Conservation (phyloP, 2,888 invertebrate genomes). For the Lymantria dispar region DNA sequence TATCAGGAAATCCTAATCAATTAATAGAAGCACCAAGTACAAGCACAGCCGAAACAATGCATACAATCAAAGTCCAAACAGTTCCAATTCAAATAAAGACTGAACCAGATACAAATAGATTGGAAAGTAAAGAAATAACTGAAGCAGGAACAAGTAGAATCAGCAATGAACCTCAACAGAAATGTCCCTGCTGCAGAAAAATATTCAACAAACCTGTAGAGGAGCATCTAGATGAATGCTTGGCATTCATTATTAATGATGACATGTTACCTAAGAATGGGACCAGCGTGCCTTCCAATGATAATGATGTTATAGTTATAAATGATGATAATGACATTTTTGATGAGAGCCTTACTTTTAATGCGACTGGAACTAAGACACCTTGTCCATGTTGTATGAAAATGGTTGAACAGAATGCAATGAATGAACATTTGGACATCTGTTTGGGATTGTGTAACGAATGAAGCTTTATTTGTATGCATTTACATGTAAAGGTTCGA, state of each 20-base stretch:
- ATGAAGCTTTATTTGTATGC: background rate
- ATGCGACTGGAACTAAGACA: constrained; percentile 68
- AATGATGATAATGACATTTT: constrained; percentile 57
- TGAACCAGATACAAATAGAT: constrained; percentile 33
- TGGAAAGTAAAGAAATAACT: no score
- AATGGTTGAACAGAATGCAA: constrained; percentile 72
- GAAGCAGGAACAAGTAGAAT: constrained; percentile 15
- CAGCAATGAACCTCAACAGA: constrained; percentile 25
- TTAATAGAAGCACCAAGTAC: background rate
- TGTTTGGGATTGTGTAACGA: constrained; percentile 35
- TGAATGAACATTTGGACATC: constrained; percentile 83
- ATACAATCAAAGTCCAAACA: background rate
- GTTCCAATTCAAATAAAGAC: constrained; percentile 13
- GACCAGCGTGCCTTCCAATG: constrained; percentile 41
- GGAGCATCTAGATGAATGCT: constrained; percentile 78
- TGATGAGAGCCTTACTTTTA: constrained; percentile 60
- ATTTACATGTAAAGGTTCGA: no score
- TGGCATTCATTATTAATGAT: constrained; percentile 68
- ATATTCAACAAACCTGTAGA: constrained; percentile 51
- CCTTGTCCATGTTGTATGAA: constrained; percentile 84
- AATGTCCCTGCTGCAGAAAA: constrained; percentile 72
- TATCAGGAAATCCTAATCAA: background rate
- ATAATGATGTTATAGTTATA: constrained; percentile 49
- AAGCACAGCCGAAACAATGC: background rate
- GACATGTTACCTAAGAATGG: constrained; percentile 61